Conservation (phyloP, 2,113 vertebrate species). For the Zosterops japonicus region DNA sequence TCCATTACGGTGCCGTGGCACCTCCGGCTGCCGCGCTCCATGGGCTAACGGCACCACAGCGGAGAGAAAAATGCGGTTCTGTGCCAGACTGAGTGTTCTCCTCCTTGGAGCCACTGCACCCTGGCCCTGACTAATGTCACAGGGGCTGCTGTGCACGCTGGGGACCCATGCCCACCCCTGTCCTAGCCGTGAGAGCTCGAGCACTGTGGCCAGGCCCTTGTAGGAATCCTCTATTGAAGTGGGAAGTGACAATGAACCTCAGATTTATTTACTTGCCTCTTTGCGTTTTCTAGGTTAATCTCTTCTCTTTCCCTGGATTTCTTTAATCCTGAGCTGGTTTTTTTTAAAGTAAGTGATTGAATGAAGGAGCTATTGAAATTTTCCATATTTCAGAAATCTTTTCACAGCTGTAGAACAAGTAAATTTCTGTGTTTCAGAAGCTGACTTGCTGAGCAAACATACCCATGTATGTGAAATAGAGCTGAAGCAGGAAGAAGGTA, state of each 20-base stretch:
- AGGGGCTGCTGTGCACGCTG: not conserved
- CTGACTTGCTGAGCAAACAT: not conserved
- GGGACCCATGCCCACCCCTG: not conserved
- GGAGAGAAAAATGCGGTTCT: not conserved
- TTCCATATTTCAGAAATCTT: not conserved
- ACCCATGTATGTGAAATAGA: not conserved
- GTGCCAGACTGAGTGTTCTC: not conserved
- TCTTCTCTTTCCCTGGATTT: not conserved
- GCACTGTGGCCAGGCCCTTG: rapidly evolving
- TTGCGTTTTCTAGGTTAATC: slow-evolving; percentile 7
- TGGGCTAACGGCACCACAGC: not conserved
- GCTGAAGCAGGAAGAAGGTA: not conserved
- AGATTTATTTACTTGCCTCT: not conserved
- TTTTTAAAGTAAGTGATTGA: not conserved
- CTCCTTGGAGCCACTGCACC: not conserved
- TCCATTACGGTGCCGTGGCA: not conserved
- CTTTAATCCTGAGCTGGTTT: not conserved
- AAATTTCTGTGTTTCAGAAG: not conserved
- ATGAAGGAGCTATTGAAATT: not conserved
- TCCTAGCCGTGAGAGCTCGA: not conserved
- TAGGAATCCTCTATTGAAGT: not conserved
- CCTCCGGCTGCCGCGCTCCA: not conserved
- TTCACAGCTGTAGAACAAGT: not conserved
- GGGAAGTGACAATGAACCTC: not conserved
- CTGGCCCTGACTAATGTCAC: not conserved